Evolutionary conservation across 1,140 invertebrate species (phyloP).

Genomic region (Meteorus sp.): DNA sequence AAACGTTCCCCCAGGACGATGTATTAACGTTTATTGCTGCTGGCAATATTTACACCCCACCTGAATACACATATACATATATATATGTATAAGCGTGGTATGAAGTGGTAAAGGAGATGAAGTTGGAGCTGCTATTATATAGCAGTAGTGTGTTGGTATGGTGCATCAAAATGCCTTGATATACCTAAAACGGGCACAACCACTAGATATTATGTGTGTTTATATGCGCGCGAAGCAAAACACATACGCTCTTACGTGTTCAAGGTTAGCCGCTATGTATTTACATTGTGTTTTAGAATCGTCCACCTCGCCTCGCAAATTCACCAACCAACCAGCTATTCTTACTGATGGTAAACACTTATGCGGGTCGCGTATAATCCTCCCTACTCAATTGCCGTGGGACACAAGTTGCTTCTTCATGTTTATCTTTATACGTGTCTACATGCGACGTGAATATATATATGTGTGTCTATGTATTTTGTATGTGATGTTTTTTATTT

Average conservation of each 20-base stretch:
- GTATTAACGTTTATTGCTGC: conserved; percentile 26
- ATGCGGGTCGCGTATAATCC: too few species aligned
- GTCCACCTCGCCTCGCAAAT: conserved; percentile 8
- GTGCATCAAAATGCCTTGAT: conserved; percentile 15
- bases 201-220: too few species aligned
- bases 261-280: conserved; percentile 39
- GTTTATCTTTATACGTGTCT: neutral
- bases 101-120: neutral
- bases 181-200: conserved; percentile 11
- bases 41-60: conserved; percentile 20
- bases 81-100: too few species aligned
- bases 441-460: neutral
- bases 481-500: too few species aligned
- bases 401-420: too few species aligned
- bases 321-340: too few species aligned
- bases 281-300: conserved; percentile 44
- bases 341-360: too few species aligned
- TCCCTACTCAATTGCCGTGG: conserved; percentile 2
- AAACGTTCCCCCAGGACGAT: conserved; percentile 21
- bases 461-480: neutral
- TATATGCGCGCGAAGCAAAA: neutral
- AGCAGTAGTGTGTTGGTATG: too few species aligned
- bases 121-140: too few species aligned
- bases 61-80: neutral
- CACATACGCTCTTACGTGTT: neutral